Evolutionary conservation across 2,113 vertebrate genomes (phyloP).

Genomic region (Halcyon malimbica): DNA sequence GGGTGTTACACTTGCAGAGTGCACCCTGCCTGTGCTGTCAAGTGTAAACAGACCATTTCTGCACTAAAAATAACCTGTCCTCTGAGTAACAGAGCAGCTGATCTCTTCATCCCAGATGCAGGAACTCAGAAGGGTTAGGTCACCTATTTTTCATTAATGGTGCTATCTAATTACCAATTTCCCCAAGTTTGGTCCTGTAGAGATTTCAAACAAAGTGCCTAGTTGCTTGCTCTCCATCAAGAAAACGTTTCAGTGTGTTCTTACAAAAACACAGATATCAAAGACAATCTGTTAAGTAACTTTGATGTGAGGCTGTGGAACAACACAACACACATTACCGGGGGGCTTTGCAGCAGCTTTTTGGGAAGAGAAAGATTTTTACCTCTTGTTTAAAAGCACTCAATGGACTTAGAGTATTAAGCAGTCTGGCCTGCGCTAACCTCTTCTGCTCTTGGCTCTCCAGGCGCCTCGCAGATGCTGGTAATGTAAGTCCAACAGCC

Average conservation of each 20-base stretch:
- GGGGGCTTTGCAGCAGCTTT: background rate
- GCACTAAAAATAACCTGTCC: background rate
- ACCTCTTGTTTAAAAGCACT: background rate
- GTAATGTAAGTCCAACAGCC: background rate
- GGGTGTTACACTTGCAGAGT: background rate
- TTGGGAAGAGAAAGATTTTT: background rate
- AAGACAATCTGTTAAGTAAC: background rate
- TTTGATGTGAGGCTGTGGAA: background rate
- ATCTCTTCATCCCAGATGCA: background rate
- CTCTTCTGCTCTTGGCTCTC: background rate
- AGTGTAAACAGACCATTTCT: background rate
- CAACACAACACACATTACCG: background rate
- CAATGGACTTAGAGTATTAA: fast-evolving
- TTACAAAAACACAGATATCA: no score
- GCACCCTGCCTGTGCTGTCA: background rate
- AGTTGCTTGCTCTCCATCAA: background rate
- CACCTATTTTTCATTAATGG: background rate
- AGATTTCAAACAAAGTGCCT: background rate
- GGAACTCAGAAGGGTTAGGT: background rate
- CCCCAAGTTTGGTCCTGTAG: background rate
- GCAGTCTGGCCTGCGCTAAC: background rate
- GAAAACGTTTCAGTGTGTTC: background rate
- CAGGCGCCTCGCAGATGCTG: background rate
- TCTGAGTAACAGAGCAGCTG: background rate
- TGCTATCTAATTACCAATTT: background rate